Percentiles rank a stretch among this genome's conserved stretches.
These are phyloP conservation scores for Meloidogyne floridensis DNA, from an alignment of 1,140 invertebrate species.

Conservation along the genomic window DNA sequence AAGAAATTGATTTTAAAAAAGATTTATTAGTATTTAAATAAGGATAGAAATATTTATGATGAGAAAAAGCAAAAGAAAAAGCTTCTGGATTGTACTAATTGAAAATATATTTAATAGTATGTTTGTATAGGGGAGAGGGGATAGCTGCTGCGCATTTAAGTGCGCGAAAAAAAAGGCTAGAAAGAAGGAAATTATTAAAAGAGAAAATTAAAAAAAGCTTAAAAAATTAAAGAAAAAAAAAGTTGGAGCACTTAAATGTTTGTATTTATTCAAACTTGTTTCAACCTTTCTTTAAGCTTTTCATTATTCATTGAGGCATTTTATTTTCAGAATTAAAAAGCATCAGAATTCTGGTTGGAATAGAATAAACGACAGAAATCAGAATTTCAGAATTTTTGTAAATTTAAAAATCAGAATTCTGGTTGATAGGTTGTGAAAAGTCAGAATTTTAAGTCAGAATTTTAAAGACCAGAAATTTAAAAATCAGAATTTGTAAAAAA, in stretches of 20 bases:
- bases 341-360: too few relatives aligned
- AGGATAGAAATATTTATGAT: not conserved
- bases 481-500: too few relatives aligned
- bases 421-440: too few relatives aligned
- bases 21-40: not conserved
- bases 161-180: constrained; percentile 1
- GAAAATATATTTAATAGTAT: not conserved
- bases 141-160: not conserved
- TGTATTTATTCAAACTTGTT: too few relatives aligned
- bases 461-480: too few relatives aligned
- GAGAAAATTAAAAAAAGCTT: not conserved
- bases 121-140: not conserved
- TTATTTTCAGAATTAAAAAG: too few relatives aligned
- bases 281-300: not conserved
- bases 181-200: not conserved
- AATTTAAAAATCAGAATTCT: too few relatives aligned
- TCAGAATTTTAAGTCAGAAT: too few relatives aligned
- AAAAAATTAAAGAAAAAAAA: not conserved
- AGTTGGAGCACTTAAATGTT: not conserved
- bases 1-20: not conserved
- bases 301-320: too few relatives aligned
- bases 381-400: too few relatives aligned
- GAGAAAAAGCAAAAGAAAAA: not conserved
- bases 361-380: too few relatives aligned
- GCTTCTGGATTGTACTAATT: not conserved